Evolutionary conservation across 2,888 invertebrate species (phyloP).

Genomic region (Drosophila paranaensis): DNA sequence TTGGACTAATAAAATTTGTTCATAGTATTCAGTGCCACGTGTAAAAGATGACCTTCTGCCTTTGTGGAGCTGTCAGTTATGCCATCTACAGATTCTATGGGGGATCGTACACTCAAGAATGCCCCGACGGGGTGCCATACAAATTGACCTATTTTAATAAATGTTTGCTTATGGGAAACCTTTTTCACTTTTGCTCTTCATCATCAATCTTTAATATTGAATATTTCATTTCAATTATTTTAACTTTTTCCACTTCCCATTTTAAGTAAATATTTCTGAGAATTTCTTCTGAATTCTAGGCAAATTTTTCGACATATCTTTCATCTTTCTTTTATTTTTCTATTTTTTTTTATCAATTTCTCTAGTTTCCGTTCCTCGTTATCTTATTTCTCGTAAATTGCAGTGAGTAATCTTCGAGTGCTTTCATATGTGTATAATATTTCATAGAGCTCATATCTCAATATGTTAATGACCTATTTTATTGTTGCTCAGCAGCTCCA

Average conservation of each 20-base stretch:
- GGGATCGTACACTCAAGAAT: neutral
- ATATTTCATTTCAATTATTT: neutral
- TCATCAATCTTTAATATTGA: neutral
- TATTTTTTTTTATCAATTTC: neutral
- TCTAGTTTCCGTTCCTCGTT: neutral
- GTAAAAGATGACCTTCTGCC: slow-evolving; percentile 6
- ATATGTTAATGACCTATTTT: slow-evolving; percentile 7
- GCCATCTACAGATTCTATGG: neutral
- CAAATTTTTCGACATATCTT: neutral
- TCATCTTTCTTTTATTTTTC: neutral
- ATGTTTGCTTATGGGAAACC: slow-evolving; percentile 2
- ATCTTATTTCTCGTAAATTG: neutral
- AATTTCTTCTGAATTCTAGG: neutral
- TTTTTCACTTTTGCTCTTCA: neutral
- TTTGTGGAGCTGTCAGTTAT: neutral
- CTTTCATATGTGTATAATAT: slow-evolving; percentile 4
- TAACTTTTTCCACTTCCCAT: neutral
- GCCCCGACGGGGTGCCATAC: neutral
- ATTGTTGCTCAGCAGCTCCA: slow-evolving; percentile 16
- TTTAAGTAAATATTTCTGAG: neutral
- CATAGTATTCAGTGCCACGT: slow-evolving; percentile 2
- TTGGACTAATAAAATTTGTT: slow-evolving; percentile 3
- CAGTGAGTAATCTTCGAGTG: neutral
- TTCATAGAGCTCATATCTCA: slow-evolving; percentile 2
- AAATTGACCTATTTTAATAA: neutral